Evolutionary conservation across 2,888 invertebrate species (phyloP).

Genomic region (Tridacna crocea): DNA sequence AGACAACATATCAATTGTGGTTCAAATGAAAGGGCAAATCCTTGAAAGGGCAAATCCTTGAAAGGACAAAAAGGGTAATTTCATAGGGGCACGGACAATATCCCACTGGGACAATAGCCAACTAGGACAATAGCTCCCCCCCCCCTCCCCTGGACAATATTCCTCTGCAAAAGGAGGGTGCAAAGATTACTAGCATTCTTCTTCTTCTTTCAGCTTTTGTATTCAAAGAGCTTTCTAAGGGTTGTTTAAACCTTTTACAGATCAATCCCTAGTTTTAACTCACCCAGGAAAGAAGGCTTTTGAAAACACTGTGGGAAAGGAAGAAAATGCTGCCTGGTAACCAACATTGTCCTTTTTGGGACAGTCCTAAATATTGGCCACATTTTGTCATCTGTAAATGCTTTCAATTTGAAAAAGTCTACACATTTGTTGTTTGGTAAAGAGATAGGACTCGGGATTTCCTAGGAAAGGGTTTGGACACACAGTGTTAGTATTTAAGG

Average conservation of each 20-base stretch:
- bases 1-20: no score
- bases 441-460: not conserved
- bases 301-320: not conserved
- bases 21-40: no score
- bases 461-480: not conserved
- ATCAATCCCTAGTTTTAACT: not conserved
- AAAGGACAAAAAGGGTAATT: no score
- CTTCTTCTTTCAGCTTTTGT: not conserved
- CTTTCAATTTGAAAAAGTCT: not conserved
- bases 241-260: no score
- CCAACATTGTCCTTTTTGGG: not conserved
- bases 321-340: not conserved
- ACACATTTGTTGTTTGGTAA: not conserved
- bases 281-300: not conserved
- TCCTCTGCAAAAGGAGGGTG: no score
- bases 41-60: no score
- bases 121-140: no score
- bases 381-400: slow-evolving; percentile 4
- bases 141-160: no score
- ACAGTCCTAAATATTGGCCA: not conserved
- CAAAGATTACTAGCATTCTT: not conserved
- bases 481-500: no score
- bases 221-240: not conserved
- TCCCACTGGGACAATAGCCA: no score
- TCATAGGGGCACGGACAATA: no score